Conservation (phyloP, 53 echinoderm and acorn worm genomes). For the Paelopatides confundens region DNA sequence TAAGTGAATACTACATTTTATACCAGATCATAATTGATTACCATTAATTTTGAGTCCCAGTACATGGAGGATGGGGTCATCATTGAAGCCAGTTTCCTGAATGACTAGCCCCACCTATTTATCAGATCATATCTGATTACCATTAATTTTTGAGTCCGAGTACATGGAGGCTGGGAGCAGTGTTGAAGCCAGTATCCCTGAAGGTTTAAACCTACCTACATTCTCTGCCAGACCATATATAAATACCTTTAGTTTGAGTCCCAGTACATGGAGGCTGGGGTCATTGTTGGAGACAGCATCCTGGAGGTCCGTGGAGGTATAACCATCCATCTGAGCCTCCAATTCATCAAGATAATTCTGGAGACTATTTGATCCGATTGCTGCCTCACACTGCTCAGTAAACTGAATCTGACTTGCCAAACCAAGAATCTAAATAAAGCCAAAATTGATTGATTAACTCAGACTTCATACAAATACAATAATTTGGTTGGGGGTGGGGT, state of each 20-base stretch:
- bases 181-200: no score
- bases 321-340: constrained; percentile 91
- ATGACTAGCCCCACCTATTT: no score
- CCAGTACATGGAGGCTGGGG: constrained; percentile 82
- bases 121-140: no score
- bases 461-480: no score
- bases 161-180: no score
- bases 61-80: constrained; percentile 79
- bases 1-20: no score
- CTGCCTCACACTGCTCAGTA: constrained; percentile 94
- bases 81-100: constrained; percentile 68
- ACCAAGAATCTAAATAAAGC: constrained; percentile 74
- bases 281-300: constrained; percentile 73
- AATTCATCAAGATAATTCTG: constrained; percentile 83
- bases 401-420: constrained; percentile 96
- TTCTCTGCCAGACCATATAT: no score
- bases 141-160: no score
- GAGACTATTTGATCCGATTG: constrained; percentile 81
- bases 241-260: constrained; percentile 97
- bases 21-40: no score
- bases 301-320: constrained; percentile 86
- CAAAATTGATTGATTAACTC: no score
- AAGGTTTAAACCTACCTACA: no score
- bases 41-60: constrained; percentile 98
- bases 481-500: no score